These are phyloP conservation scores for Lordiphosa clarofinis DNA, from an alignment of 1,140 invertebrate species.

Conservation along the genomic window DNA sequence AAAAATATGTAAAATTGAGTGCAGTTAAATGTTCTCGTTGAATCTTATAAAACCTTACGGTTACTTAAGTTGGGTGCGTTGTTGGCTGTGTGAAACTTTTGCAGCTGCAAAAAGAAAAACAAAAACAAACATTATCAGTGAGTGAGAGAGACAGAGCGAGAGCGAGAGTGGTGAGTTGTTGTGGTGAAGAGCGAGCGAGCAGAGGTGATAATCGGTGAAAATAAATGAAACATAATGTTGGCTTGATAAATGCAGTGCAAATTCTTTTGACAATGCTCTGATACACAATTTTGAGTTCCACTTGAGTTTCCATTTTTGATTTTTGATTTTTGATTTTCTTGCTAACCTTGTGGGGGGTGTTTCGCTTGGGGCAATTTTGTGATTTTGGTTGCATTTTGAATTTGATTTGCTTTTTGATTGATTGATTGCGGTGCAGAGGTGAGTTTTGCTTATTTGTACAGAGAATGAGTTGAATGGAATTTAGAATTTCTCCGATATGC, in stretches of 20 bases:
- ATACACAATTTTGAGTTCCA: constrained; percentile 12
- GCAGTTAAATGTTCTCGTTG: too few relatives aligned
- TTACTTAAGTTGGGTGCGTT: constrained; percentile 13
- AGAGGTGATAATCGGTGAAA: constrained; percentile 7
- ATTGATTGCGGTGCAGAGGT: constrained; percentile 40
- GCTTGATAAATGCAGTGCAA: constrained; percentile 55
- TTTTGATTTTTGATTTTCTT: constrained; percentile 36
- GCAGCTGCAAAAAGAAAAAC: constrained; percentile 42
- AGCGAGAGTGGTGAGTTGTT: constrained; percentile 13
- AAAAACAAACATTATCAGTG: constrained; percentile 9
- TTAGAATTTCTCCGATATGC: constrained; percentile 79
- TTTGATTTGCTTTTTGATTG: constrained; percentile 16
- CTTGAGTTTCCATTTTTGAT: constrained; percentile 4
- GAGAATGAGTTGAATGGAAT: constrained; percentile 32
- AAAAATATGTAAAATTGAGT: too few relatives aligned
- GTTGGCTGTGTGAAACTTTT: constrained; percentile 24
- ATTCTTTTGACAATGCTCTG: constrained; percentile 37
- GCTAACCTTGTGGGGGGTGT: constrained; percentile 72
- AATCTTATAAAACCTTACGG: too few relatives aligned
- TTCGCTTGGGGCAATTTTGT: constrained; percentile 74
- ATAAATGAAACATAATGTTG: constrained; percentile 11
- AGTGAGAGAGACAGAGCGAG: constrained; percentile 2
- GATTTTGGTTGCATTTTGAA: constrained; percentile 69
- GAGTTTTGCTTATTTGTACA: constrained; percentile 43
- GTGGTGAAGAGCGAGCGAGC: background rate